phyloP scores from a whole-genome alignment of 2,888 invertebrate genomes.

The Lingula anatina region DNA sequence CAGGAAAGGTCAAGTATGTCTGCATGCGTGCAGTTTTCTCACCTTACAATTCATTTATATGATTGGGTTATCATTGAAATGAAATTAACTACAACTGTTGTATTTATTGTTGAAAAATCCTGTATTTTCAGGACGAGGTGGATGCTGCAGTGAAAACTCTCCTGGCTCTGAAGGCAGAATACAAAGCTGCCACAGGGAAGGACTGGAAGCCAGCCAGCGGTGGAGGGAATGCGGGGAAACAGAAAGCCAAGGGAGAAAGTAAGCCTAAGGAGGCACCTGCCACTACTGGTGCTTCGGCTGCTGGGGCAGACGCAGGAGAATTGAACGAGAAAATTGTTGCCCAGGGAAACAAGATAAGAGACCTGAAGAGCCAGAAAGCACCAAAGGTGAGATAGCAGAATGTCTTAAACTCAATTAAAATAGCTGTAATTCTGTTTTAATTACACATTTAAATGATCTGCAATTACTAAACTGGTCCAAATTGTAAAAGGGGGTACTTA shows the following conservation, averaged over 20 bases:
- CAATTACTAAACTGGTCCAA: no score
- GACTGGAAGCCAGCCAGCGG: slow-evolving; percentile 60
- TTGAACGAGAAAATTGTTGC: slow-evolving; percentile 53
- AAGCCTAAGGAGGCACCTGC: slow-evolving; percentile 17
- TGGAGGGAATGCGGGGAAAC: background rate
- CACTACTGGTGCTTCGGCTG: slow-evolving; percentile 1
- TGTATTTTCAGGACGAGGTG: slow-evolving; percentile 35
- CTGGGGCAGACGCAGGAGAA: slow-evolving; percentile 14
- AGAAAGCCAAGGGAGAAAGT: background rate
- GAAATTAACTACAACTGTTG: no score
- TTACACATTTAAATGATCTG: no score
- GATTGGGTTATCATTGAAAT: no score
- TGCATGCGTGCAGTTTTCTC: no score
- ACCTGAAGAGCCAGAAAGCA: slow-evolving; percentile 65
- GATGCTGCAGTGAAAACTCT: slow-evolving; percentile 60
- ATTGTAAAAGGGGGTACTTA: no score
- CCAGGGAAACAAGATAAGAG: slow-evolving; percentile 69
- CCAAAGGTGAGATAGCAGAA: slow-evolving; percentile 55
- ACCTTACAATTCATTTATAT: no score
- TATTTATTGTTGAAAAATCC: background rate
- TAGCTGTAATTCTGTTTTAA: no score
- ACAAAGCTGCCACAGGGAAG: slow-evolving; percentile 64
- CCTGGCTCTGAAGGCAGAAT: slow-evolving; percentile 69
- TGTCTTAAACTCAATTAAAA: no score
- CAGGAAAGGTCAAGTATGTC: no score